Base-by-base conservation (phyloP, 2,797 vertebrate species). In the Sebastes wilsoni region DNA sequence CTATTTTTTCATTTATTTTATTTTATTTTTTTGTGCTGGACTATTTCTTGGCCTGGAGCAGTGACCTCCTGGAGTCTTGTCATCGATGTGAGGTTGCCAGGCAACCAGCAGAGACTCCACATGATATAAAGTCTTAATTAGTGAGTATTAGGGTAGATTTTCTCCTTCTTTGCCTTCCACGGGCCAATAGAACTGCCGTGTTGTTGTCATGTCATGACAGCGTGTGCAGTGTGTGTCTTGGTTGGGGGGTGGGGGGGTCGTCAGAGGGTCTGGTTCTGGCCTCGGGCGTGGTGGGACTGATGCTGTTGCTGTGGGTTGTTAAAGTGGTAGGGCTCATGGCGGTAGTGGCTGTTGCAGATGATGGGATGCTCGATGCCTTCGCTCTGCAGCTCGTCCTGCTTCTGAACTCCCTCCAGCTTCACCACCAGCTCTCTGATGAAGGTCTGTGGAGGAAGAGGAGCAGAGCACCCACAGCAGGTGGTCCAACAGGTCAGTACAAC, bases 321-420 rank as follows among this genome's bases (percentile, higher is more conserved):
- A 52, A 95, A 95, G 81, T 92, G 93, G 86, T 95, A 95, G 8
- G 93, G 93, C 88, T 95, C 94, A 1, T 95, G 93, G 70, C 94
- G 95, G 73, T 93, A 87, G 87, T 95, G 94, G 82, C 90, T 91
- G 84, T 95, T 94, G 46, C 76, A 82, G 84, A 94, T 86, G 88
- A 89, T 79, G 0, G 94, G 95, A 78, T 96, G 95, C 75, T 93
- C 94, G 14, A 96, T 87, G 85, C 95, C 94, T 76, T 94, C 85
- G 1, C 87, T 96, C 90, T 96, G 95, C 68, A 96, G 92, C 56
- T 94, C 93, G 1, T 96, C 92, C 87, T 96, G 90, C 85, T 95
- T 96, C 2, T 94, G 94, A 28, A 96, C 90, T 8, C 95, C 95
- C 14, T 94, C 88, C 83, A 96, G 88, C 88, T 92, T 95, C 8